These are phyloP conservation scores for Brachionus plicatilis DNA, from an alignment of 1,140 invertebrate genomes.

Conservation along the genomic window DNA sequence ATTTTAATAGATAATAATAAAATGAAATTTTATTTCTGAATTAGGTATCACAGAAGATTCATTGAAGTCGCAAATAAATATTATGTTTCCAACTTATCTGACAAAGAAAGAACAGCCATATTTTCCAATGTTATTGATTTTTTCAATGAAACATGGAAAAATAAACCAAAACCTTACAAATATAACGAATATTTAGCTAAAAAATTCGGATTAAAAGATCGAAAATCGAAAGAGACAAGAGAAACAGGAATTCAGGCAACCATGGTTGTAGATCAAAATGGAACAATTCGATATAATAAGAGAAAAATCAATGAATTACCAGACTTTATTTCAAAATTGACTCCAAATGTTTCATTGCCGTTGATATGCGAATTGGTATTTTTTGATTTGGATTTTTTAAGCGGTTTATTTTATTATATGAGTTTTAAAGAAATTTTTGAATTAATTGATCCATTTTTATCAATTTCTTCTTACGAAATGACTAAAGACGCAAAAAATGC, in stretches of 20 bases:
- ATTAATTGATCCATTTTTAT: not conserved
- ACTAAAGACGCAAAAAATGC: not conserved
- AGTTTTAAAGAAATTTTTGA: not conserved
- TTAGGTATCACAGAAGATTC: slow-evolving; percentile 32
- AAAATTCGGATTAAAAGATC: not conserved
- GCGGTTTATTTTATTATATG: not conserved
- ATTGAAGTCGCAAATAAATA: slow-evolving; percentile 20
- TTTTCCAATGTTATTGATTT: slow-evolving; percentile 35
- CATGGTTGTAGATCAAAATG: not conserved
- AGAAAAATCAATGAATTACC: slow-evolving; percentile 38
- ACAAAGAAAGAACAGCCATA: not conserved
- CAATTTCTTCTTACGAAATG: not conserved
- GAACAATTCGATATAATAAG: slow-evolving; percentile 12
- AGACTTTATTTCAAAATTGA: not conserved
- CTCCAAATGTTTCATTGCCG: not conserved
- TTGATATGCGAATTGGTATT: not conserved
- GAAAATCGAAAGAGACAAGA: not conserved
- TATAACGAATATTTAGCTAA: slow-evolving; percentile 8
- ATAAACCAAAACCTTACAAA: slow-evolving; percentile 17
- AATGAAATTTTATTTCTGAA: too few species aligned
- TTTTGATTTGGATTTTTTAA: slow-evolving; percentile 29
- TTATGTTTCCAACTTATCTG: not conserved
- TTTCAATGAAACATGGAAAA: slow-evolving; percentile 38
- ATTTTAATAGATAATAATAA: too few species aligned
- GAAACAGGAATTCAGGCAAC: not conserved